Base-by-base conservation (phyloP, 1,140 invertebrate species). In the Drosophila biarmipes region DNA sequence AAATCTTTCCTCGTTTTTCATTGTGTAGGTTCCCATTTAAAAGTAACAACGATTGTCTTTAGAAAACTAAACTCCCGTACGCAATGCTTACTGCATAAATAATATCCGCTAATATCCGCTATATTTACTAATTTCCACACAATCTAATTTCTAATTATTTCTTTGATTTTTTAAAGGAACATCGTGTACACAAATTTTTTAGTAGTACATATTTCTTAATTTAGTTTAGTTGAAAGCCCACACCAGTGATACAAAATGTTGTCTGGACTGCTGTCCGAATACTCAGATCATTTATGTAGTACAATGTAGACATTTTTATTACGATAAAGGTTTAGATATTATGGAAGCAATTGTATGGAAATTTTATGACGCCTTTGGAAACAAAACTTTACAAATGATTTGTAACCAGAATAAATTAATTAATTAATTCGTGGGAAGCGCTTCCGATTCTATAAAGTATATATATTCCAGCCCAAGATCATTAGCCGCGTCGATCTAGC, bases 41-140 rank as follows among this genome's bases (percentile, higher is more conserved):
- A 82, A 89, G 53, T 89, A 89, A 73, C 59, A 89, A 84, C 84
- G 84, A 89, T 89, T 89, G 84, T 89, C 84, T 89, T 89, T 89
- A 89, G 84, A 89, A 89, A 89, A 89, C 84, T 89, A 89, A 89
- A 89, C 89, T 89, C 84, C 89, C 72, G 63, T 76, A 77, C 63
- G 68, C 66, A 29, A 69, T 66, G 51, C 75, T 87, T 90, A 84
- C 58, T 51, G 17, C 34, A 71, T 86, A 87, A 48, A 52, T 72
- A 68, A 72, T 35, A 64, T 57, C 61, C n/a, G n/a, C n/a, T n/a
- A 45, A 12, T 55, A 15, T 21, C n/a, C 46, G 29, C 38, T 66
- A 35, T 54, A 49, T 29, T 78, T 24, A 19, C 40, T 46, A 51
- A 51, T 73, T 69, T 17, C 37, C 17, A 40, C 48, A 19, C 35